A percentile compares a stretch with the other conserved stretches of the same genome.
Evolutionary conservation across 2,113 vertebrate species (phyloP).

Genomic region (Octodon degus): DNA sequence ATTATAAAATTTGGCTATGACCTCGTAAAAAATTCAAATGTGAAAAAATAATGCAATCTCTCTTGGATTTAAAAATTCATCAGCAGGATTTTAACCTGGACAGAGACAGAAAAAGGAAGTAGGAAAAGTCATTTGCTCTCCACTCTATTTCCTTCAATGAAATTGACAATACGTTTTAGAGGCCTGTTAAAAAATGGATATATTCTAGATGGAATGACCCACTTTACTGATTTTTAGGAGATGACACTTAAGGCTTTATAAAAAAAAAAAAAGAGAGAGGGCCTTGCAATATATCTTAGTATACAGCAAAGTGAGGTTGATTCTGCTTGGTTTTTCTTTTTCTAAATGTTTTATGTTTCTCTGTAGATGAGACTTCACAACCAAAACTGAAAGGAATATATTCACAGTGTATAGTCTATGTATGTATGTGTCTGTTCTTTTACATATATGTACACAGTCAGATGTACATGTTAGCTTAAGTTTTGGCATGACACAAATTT

Average conservation of each 20-base stretch:
- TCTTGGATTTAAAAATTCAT: conserved; percentile 51
- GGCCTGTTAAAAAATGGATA: conserved; percentile 2
- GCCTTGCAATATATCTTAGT: background rate
- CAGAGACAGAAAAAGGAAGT: background rate
- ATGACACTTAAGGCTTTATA: conserved; percentile 40
- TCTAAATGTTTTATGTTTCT: conserved; percentile 12
- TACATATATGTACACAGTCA: background rate
- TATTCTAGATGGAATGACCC: background rate
- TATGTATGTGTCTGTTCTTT: background rate
- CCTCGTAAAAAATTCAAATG: background rate
- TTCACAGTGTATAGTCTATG: background rate
- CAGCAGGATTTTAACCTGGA: background rate
- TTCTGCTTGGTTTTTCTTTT: background rate
- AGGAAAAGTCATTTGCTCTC: conserved; percentile 42
- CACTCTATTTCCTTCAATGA: background rate
- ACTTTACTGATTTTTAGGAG: conserved; percentile 41
- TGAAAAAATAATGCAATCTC: conserved; percentile 29
- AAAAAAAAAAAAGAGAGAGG: conserved; percentile 17
- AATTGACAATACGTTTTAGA: background rate
- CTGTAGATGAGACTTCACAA: conserved; percentile 37
- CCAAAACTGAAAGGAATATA: conserved; percentile 5
- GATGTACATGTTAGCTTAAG: background rate
- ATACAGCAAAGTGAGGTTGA: conserved; percentile 15
- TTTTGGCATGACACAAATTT: background rate
- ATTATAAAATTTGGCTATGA: too few species aligned